These are phyloP conservation scores for Ectobius pallidus DNA, from an alignment of 2,888 invertebrate genomes.

Conservation along the genomic window DNA sequence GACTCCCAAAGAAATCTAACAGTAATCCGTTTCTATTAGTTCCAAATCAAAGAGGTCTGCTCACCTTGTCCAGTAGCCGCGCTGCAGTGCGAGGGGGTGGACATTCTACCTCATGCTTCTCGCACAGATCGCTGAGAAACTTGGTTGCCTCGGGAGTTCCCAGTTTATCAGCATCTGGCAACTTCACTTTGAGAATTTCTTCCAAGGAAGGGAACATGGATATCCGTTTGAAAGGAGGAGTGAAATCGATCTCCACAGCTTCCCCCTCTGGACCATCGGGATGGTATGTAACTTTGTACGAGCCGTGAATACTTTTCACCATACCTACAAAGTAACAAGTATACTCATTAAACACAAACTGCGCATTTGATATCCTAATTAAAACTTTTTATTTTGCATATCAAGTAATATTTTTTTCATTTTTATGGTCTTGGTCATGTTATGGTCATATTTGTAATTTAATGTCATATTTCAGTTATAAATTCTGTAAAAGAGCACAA, in stretches of 20 bases:
- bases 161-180: conserved; percentile 73
- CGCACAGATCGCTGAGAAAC: conserved; percentile 81
- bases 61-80: conserved; percentile 88
- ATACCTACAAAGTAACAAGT: conserved; percentile 64
- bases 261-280: conserved; percentile 88
- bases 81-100: conserved; percentile 91
- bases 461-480: too few species aligned
- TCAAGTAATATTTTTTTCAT: too few species aligned
- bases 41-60: too few species aligned
- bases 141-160: conserved; percentile 72
- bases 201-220: conserved; percentile 93
- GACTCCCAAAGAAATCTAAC: too few species aligned
- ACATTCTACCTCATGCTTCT: conserved; percentile 89
- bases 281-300: conserved; percentile 88
- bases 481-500: too few species aligned
- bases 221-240: conserved; percentile 93
- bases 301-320: conserved; percentile 91
- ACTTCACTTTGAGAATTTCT: conserved; percentile 74
- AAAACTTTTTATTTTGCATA: too few species aligned
- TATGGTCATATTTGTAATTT: too few species aligned
- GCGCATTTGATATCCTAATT: too few species aligned
- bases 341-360: too few species aligned
- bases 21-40: too few species aligned
- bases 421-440: too few species aligned
- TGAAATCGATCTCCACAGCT: conserved; percentile 90